Evolutionary conservation across 1,140 invertebrate genomes (phyloP).

Genomic region (Ladona fulva): DNA sequence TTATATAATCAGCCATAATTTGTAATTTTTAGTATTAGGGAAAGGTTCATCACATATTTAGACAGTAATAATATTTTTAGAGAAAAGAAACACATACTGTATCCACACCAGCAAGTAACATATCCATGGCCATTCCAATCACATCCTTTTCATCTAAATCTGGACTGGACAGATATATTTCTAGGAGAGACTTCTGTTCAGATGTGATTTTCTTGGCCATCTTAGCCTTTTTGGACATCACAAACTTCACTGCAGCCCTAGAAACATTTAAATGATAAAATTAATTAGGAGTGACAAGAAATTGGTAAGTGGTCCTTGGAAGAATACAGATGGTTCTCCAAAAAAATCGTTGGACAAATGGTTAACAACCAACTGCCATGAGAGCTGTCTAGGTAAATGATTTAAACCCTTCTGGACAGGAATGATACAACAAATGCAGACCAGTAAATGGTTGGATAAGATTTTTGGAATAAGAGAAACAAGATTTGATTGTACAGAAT

Average conservation of each 20-base stretch:
- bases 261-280: conserved; percentile 25
- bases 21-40: conserved; percentile 17
- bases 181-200: conserved; percentile 43
- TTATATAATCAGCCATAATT: too few species aligned
- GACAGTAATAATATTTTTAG: conserved; percentile 13
- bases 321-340: too few species aligned
- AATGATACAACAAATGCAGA: too few species aligned
- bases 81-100: conserved; percentile 48
- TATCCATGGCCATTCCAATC: conserved; percentile 69
- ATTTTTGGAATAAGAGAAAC: too few species aligned
- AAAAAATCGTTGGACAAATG: too few species aligned
- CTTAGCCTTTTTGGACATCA: conserved; percentile 46
- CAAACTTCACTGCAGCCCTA: conserved; percentile 58
- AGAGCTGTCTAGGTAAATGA: too few species aligned
- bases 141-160: conserved; percentile 67
- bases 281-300: too few species aligned
- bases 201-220: conserved; percentile 19
- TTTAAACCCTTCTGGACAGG: too few species aligned
- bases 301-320: too few species aligned
- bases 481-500: too few species aligned
- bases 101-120: conserved; percentile 76
- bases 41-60: not conserved
- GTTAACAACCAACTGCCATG: too few species aligned
- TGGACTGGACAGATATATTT: conserved; percentile 53
- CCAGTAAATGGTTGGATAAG: too few species aligned